Evolutionary conservation across 2,113 vertebrate genomes (phyloP).

Genomic region (Pterocles orientalis): DNA sequence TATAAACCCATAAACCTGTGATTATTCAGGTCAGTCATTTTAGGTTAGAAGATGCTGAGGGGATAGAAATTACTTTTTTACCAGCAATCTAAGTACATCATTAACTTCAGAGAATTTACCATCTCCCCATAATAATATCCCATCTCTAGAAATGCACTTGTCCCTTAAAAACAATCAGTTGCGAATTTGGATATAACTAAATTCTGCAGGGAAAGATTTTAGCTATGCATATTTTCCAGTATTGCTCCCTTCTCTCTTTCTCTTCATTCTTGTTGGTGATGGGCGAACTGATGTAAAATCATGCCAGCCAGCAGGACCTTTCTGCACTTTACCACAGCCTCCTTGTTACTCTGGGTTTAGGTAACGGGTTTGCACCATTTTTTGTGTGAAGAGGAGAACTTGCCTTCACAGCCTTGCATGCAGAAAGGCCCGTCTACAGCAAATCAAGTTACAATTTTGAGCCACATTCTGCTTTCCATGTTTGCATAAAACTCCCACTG

Average conservation of each 20-base stretch:
- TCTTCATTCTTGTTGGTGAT: neutral
- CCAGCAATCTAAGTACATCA: neutral
- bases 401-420: conserved; percentile 37
- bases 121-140: neutral
- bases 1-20: neutral
- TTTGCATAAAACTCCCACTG: conserved; percentile 73
- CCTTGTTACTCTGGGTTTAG: neutral
- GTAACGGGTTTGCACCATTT: conserved; percentile 36
- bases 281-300: conserved; percentile 5
- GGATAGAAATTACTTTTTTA: neutral
- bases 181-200: conserved; percentile 21
- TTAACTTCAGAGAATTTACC: neutral
- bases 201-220: conserved; percentile 5
- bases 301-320: conserved; percentile 19
- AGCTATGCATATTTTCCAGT: neutral
- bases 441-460: conserved; percentile 66
- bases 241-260: neutral
- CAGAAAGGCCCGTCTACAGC: conserved; percentile 60
- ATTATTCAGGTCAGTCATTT: neutral
- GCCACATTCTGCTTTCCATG: conserved; percentile 64
- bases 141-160: neutral
- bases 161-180: conserved; percentile 21
- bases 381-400: conserved; percentile 47
- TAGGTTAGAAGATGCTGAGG: neutral
- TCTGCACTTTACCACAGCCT: neutral